A percentile compares a stretch with the other conserved stretches of the same genome.
These are phyloP conservation scores for Porites rus DNA, from an alignment of 92 coral and sea anemone genomes.

Conservation along the genomic window DNA sequence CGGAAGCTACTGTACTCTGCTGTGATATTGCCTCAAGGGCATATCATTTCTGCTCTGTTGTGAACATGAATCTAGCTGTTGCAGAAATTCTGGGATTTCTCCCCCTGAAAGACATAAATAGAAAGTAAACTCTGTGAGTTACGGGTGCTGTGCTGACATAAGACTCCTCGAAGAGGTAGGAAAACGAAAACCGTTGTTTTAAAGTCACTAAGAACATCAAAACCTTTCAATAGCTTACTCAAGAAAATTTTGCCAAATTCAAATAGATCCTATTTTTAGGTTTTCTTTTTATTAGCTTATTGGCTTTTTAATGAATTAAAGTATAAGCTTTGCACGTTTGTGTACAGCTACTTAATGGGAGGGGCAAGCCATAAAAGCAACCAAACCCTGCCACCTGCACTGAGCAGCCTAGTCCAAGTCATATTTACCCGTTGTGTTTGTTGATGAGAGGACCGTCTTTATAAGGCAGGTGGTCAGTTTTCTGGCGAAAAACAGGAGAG, in stretches of 20 bases:
- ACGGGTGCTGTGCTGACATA: background rate
- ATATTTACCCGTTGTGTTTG: background rate
- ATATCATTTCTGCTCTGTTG: background rate
- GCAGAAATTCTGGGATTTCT: background rate
- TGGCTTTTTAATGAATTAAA: no score
- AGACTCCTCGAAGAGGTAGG: background rate
- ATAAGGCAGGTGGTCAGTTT: slow-evolving; percentile 1
- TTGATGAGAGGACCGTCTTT: background rate
- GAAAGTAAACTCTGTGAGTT: background rate
- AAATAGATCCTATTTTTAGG: no score
- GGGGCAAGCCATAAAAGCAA: background rate
- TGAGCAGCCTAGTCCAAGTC: no score
- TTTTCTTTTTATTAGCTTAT: no score
- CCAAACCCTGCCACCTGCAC: background rate
- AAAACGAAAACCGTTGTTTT: background rate
- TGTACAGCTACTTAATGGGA: no score
- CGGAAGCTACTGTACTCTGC: background rate
- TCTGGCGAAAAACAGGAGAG: background rate
- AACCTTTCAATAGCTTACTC: background rate
- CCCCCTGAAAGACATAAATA: background rate
- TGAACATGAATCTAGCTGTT: background rate
- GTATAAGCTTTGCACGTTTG: no score
- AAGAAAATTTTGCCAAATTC: no score
- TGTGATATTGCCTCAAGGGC: slow-evolving; percentile 3
- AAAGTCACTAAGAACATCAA: background rate